Evolutionary conservation across 2,888 invertebrate species (phyloP).

Genomic region (Rhagophthalmus giganteus): DNA sequence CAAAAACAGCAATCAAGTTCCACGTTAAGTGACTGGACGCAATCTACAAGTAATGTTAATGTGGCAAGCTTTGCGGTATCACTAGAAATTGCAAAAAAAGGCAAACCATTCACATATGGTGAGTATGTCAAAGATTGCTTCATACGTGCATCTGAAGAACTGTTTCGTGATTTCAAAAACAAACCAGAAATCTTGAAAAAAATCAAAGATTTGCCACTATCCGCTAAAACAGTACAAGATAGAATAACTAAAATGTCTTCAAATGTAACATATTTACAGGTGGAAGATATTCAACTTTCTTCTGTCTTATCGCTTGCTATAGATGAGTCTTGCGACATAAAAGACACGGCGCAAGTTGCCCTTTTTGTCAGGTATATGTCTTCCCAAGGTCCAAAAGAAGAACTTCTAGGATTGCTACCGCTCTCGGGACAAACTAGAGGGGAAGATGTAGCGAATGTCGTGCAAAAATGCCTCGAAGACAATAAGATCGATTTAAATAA

Average conservation of each 20-base stretch:
- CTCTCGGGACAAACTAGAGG: conserved; percentile 33
- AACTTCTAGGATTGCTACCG: conserved; percentile 19
- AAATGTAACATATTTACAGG: conserved; percentile 35
- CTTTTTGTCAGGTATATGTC: conserved; percentile 39
- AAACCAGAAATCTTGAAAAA: conserved; percentile 37
- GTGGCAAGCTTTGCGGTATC: conserved; percentile 27
- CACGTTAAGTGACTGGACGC: conserved; percentile 27
- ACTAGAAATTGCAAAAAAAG: conserved; percentile 31
- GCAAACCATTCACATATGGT: conserved; percentile 34
- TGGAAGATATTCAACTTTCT: conserved; percentile 38
- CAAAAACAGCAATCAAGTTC: conserved; percentile 1
- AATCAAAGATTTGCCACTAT: conserved; percentile 36
- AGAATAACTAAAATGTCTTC: conserved; percentile 38
- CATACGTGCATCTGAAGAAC: conserved; percentile 38
- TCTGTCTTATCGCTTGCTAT: conserved; percentile 39
- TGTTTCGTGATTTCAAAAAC: conserved; percentile 43
- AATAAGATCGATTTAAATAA: conserved; percentile 30
- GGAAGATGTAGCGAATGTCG: conserved; percentile 41
- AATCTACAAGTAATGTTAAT: conserved; percentile 33
- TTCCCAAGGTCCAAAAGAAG: conserved; percentile 29
- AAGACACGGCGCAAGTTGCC: conserved; percentile 40
- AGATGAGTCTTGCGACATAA: conserved; percentile 42
- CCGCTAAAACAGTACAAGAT: conserved; percentile 39
- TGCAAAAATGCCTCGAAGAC: conserved; percentile 32
- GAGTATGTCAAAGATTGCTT: conserved; percentile 33